A percentile compares a stretch with the other conserved stretches of the same genome.
These are phyloP conservation scores for Eonycteris spelaea DNA, from an alignment of 2,113 vertebrate genomes.

Conservation along the genomic window DNA sequence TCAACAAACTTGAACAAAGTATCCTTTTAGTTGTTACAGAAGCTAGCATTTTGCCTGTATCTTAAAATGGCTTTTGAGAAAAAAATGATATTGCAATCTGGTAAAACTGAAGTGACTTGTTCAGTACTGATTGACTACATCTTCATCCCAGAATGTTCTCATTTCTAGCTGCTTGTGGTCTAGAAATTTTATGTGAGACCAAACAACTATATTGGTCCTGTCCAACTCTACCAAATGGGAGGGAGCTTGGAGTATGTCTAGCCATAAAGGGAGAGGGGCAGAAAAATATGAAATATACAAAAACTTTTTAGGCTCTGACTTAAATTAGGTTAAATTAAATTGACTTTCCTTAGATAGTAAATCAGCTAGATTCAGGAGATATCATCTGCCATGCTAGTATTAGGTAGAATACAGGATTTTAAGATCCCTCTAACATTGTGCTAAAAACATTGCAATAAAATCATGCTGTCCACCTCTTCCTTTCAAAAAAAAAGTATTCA, in stretches of 20 bases:
- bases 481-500: not conserved
- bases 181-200: not conserved
- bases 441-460: not conserved
- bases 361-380: not conserved
- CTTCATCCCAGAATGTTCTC: not conserved
- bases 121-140: not conserved
- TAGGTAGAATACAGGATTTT: slow-evolving; percentile 2
- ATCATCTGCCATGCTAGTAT: not conserved
- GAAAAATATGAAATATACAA: not conserved
- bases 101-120: not conserved
- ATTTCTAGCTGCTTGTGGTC: not conserved
- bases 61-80: not conserved
- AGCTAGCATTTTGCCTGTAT: not conserved
- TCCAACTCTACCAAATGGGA: not conserved
- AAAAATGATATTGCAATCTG: not conserved
- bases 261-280: not conserved
- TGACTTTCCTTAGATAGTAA: not conserved
- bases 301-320: slow-evolving; percentile 23
- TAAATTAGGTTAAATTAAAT: not conserved
- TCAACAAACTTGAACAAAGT: not conserved
- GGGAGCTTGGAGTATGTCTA: not conserved
- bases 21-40: not conserved
- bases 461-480: not conserved
- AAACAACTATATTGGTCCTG: not conserved
- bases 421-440: not conserved